phyloP scores from a whole-genome alignment of 2,797 vertebrate species.

The Macroramphosus scolopax region DNA sequence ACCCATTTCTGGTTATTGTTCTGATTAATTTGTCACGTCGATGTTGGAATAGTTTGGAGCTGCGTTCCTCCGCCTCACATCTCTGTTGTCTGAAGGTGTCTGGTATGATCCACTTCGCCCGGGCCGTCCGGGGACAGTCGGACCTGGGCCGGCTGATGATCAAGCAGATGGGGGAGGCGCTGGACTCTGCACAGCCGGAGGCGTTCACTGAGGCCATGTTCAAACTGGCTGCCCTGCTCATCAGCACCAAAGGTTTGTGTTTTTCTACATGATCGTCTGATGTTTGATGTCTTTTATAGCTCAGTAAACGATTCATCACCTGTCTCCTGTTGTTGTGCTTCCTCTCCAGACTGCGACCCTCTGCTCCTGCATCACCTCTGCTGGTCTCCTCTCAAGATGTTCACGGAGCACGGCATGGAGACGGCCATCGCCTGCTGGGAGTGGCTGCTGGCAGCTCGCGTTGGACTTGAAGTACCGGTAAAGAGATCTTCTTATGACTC shows the following conservation, averaged over 20 bases:
- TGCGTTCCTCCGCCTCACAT: too few species aligned
- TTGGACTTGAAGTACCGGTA: constrained; percentile 92
- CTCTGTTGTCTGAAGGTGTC: constrained; percentile 79
- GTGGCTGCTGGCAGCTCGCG: constrained; percentile 92
- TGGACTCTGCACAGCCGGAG: constrained; percentile 78
- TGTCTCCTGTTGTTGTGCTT: neutral
- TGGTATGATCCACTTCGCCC: constrained; percentile 93
- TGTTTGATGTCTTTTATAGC: neutral
- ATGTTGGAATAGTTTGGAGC: too few species aligned
- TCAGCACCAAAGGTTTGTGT: constrained; percentile 86
- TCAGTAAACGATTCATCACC: too few species aligned
- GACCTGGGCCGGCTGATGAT: constrained; percentile 90
- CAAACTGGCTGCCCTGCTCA: constrained; percentile 91
- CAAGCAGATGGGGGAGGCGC: constrained; percentile 84
- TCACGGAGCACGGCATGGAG: constrained; percentile 93
- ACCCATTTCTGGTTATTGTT: too few species aligned
- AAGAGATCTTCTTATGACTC: neutral
- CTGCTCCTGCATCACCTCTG: constrained; percentile 93
- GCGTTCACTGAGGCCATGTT: constrained; percentile 94
- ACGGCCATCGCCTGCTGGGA: constrained; percentile 95
- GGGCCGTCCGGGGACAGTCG: constrained; percentile 80
- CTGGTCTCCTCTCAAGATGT: constrained; percentile 95
- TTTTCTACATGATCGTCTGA: neutral
- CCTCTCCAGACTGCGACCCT: constrained; percentile 84
- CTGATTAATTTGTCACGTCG: too few species aligned